Evolutionary conservation across 2,113 vertebrate species (phyloP).

Genomic region (Dascyllus trimaculatus): DNA sequence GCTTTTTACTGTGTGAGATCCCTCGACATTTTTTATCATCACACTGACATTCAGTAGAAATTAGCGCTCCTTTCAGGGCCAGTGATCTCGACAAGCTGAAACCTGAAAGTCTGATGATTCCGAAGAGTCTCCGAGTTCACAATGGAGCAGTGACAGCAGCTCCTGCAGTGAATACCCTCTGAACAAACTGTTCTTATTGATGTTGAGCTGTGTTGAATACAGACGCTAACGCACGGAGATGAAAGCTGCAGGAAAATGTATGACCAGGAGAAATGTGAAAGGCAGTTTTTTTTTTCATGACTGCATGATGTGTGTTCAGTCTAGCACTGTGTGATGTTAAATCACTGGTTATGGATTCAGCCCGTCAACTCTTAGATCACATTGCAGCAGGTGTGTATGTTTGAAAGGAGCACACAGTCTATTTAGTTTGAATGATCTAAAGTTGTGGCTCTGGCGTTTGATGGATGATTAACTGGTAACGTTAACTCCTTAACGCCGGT

Average conservation of each 20-base stretch:
- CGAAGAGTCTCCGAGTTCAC: too few relatives aligned
- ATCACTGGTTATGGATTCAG: background rate
- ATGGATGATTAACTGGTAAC: background rate
- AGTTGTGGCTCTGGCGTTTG: background rate
- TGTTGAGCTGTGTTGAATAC: background rate
- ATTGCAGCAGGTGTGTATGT: background rate
- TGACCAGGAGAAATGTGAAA: too few relatives aligned
- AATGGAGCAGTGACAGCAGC: too few relatives aligned
- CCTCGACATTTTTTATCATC: too few relatives aligned
- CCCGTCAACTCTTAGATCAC: background rate
- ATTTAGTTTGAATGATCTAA: background rate
- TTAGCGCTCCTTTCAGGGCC: slow-evolving; percentile 6
- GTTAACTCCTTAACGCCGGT: too few relatives aligned
- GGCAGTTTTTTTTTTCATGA: too few relatives aligned
- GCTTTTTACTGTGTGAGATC: too few relatives aligned
- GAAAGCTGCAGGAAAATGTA: background rate
- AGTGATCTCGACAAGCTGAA: background rate
- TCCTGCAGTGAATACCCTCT: background rate
- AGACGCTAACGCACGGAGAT: slow-evolving; percentile 20
- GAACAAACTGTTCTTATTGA: background rate
- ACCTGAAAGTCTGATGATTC: background rate
- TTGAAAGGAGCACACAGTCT: background rate
- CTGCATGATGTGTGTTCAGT: background rate
- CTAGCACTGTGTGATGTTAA: background rate
- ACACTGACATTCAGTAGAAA: background rate